These are phyloP conservation scores for Nestor notabilis DNA, from an alignment of 2,113 vertebrate species.

Conservation along the genomic window DNA sequence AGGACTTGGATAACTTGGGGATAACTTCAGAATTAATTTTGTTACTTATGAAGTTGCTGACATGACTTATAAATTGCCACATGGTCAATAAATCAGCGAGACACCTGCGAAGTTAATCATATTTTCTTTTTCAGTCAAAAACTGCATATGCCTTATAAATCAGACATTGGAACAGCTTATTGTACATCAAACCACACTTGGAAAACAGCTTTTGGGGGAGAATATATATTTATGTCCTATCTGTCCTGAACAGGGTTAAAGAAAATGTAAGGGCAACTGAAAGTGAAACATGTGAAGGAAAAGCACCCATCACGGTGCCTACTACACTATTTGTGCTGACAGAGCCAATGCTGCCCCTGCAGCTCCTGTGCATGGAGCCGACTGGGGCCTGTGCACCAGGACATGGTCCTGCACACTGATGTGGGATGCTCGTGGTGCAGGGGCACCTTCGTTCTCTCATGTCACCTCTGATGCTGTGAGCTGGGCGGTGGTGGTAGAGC, in stretches of 20 bases:
- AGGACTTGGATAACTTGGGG: slow-evolving; percentile 19
- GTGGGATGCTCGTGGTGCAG: background rate
- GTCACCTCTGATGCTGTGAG: background rate
- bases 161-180: background rate
- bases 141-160: slow-evolving; percentile 41
- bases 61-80: slow-evolving; percentile 63
- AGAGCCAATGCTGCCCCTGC: background rate
- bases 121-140: slow-evolving; percentile 3
- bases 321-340: accelerated
- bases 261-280: background rate
- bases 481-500: background rate
- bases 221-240: background rate
- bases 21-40: slow-evolving; percentile 68
- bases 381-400: background rate
- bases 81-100: slow-evolving; percentile 54
- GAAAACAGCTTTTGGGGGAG: background rate
- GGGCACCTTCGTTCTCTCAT: background rate
- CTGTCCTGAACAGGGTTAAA: background rate
- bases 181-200: background rate
- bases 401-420: background rate
- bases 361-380: background rate
- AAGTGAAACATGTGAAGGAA: background rate
- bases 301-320: accelerated
- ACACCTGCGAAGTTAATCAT: slow-evolving; percentile 48
- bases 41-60: slow-evolving; percentile 68